phyloP scores from a whole-genome alignment of 2,113 vertebrate species.

The Malurus cyaneus region DNA sequence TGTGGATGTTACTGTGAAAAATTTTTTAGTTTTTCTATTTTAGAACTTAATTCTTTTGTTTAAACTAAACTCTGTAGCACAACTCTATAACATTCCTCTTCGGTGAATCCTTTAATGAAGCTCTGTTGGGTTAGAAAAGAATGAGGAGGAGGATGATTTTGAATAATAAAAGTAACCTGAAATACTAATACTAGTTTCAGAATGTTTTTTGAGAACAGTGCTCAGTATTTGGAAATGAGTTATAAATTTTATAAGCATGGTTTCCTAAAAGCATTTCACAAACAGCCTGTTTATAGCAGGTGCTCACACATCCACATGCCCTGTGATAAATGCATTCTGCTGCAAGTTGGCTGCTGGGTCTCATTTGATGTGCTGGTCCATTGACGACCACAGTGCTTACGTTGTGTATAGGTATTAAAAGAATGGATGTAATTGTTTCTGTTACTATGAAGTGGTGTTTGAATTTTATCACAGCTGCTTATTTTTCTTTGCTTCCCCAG shows the following conservation, averaged over 20 bases:
- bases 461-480: not conserved
- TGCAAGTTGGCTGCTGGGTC: not conserved
- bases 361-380: not conserved
- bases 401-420: rapidly evolving
- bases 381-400: not conserved
- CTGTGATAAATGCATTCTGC: rapidly evolving
- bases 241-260: not conserved
- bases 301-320: rapidly evolving
- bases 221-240: not conserved
- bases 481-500: not conserved
- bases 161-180: not conserved
- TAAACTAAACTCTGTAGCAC: not conserved
- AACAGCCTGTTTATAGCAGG: not conserved
- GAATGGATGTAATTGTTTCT: not conserved
- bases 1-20: not conserved
- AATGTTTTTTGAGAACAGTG: not conserved
- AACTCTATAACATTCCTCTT: not conserved
- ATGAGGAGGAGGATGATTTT: not conserved
- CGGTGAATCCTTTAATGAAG: not conserved
- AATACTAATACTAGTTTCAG: not conserved
- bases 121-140: not conserved
- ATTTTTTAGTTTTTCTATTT: not conserved
- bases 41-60: not conserved
- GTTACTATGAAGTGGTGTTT: not conserved
- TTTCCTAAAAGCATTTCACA: not conserved